A percentile compares a stretch with the other conserved stretches of the same genome.
These are phyloP conservation scores for Cremastobaeus sp. DNA, from an alignment of 2,888 invertebrate genomes.

Conservation along the genomic window DNA sequence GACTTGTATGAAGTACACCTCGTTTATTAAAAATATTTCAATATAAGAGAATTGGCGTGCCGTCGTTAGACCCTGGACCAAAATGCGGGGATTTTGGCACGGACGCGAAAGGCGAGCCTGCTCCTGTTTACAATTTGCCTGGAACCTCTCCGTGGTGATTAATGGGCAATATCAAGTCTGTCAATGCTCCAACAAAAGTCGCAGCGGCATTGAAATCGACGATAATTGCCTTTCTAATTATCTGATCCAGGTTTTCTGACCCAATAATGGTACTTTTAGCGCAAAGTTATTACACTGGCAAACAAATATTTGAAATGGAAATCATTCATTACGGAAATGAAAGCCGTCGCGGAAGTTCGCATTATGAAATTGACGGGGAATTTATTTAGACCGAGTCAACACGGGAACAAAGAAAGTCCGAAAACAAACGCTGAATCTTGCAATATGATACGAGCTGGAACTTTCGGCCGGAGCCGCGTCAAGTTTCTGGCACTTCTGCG, in stretches of 20 bases:
- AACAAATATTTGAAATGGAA: constrained; percentile 44
- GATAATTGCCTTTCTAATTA: too few relatives aligned
- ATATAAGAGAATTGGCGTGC: too few relatives aligned
- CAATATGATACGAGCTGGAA: constrained; percentile 62
- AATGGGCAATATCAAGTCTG: too few relatives aligned
- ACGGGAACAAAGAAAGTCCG: constrained; percentile 41
- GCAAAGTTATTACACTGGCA: constrained; percentile 36
- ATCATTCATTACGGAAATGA: constrained; percentile 54
- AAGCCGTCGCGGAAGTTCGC: constrained; percentile 37
- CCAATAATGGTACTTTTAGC: constrained; percentile 20
- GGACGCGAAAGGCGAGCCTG: too few relatives aligned
- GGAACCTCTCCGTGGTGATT: too few relatives aligned
- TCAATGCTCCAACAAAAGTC: too few relatives aligned
- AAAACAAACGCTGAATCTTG: constrained; percentile 58
- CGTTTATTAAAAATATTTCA: too few relatives aligned
- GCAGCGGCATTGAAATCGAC: too few relatives aligned
- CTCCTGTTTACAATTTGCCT: too few relatives aligned
- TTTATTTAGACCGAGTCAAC: constrained; percentile 52
- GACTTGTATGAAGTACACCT: too few relatives aligned
- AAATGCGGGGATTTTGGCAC: too few relatives aligned
- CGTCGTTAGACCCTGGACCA: too few relatives aligned
- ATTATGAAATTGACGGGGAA: constrained; percentile 49
- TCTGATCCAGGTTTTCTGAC: constrained; percentile 13
- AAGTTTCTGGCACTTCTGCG: constrained; percentile 64
- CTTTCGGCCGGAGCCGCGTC: constrained; percentile 56